phyloP scores from a whole-genome alignment of 2,888 invertebrate genomes.

The Entomobrya multifasciata region DNA sequence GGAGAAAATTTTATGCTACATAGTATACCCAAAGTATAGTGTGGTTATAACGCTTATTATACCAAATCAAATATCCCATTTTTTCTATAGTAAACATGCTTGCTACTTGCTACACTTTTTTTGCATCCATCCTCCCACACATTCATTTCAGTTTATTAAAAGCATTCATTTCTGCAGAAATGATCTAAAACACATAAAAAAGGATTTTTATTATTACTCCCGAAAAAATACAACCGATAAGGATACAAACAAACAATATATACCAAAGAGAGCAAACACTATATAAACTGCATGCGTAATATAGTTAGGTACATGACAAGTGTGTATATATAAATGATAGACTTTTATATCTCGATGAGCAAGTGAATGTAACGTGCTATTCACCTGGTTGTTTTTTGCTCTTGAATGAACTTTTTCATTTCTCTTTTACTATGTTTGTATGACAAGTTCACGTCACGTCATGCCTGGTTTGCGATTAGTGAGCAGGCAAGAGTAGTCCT shows the following conservation, averaged over 20 bases:
- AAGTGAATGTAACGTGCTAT: conserved; percentile 10
- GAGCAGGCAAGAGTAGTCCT: not conserved
- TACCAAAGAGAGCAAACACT: not conserved
- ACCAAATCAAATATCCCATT: too few species aligned
- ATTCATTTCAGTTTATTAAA: not conserved
- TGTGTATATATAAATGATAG: not conserved
- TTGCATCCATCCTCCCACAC: too few species aligned
- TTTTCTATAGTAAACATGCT: too few species aligned
- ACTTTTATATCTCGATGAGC: conserved; percentile 1
- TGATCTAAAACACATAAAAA: not conserved
- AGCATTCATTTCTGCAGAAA: not conserved
- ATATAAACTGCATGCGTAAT: not conserved
- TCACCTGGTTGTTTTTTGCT: conserved; percentile 15
- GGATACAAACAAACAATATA: conserved; percentile 9
- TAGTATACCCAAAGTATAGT: too few species aligned
- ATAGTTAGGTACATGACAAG: not conserved
- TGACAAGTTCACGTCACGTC: conserved; percentile 61
- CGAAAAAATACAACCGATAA: not conserved
- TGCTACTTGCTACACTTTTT: too few species aligned
- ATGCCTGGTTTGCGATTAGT: not conserved
- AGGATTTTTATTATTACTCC: not conserved
- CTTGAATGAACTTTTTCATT: conserved; percentile 59
- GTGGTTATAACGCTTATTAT: too few species aligned
- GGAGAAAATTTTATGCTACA: too few species aligned
- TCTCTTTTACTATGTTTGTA: conserved; percentile 45